Conservation (phyloP, 2,797 vertebrate genomes). For the Danio albolineatus region DNA sequence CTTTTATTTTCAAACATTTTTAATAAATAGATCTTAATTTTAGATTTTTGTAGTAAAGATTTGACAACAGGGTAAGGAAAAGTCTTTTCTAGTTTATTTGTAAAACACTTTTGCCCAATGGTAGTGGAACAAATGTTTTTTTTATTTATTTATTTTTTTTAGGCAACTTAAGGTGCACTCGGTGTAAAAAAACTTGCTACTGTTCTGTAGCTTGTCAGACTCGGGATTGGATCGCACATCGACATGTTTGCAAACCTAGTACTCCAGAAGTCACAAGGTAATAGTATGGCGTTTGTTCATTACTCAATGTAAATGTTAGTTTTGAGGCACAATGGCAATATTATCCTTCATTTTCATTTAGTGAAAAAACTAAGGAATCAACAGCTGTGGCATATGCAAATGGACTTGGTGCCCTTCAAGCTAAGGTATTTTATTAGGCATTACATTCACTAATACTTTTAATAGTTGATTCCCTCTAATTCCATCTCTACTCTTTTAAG, state of each 20-base stretch:
- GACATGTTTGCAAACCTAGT: conserved; percentile 77
- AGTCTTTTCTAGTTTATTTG: neutral
- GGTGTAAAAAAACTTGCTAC: conserved; percentile 85
- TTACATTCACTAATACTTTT: neutral
- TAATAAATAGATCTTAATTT: too few relatives aligned
- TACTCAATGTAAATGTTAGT: neutral
- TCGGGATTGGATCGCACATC: conserved; percentile 88
- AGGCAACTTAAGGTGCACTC: conserved; percentile 86
- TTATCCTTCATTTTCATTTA: conserved; percentile 47
- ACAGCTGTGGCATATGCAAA: conserved; percentile 19
- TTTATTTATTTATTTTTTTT: neutral
- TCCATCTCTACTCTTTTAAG: neutral
- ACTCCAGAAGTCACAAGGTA: conserved; percentile 52
- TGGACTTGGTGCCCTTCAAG: conserved; percentile 25
- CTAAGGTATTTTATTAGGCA: conserved; percentile 62
- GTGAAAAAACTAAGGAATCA: conserved; percentile 60
- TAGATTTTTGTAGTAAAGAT: neutral
- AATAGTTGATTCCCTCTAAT: neutral
- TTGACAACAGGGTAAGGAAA: neutral
- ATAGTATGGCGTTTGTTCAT: neutral
- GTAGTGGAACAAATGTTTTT: neutral
- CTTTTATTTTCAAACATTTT: too few relatives aligned
- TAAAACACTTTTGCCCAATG: neutral
- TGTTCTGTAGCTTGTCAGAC: conserved; percentile 88
- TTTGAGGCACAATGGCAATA: neutral